phyloP scores from a whole-genome alignment of 1,140 invertebrate genomes.

The Plectus sambesii region DNA sequence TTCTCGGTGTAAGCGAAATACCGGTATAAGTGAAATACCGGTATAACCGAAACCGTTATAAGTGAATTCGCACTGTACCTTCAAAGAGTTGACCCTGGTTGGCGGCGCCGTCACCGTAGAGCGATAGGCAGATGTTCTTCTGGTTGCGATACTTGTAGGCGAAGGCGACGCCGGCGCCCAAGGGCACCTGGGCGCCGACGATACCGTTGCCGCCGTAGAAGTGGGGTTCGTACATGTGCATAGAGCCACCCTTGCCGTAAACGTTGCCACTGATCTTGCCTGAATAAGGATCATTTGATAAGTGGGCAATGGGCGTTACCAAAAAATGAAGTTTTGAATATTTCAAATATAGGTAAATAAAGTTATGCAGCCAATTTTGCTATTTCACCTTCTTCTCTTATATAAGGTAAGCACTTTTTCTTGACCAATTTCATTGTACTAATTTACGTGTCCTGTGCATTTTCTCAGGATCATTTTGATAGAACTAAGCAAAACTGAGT shows the following conservation, averaged over 20 bases:
- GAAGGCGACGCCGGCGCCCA: slow-evolving; percentile 83
- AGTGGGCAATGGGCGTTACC: too few relatives aligned
- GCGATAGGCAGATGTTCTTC: slow-evolving; percentile 65
- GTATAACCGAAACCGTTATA: too few relatives aligned
- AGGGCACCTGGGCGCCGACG: slow-evolving; percentile 88
- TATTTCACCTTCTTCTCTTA: too few relatives aligned
- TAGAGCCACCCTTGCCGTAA: slow-evolving; percentile 71
- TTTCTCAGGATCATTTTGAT: too few relatives aligned
- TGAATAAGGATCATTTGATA: too few relatives aligned
- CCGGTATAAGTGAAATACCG: too few relatives aligned
- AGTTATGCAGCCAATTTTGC: too few relatives aligned
- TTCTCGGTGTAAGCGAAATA: too few relatives aligned
- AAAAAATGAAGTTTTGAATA: slow-evolving; percentile 1
- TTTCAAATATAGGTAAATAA: too few relatives aligned
- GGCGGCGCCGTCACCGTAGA: slow-evolving; percentile 94
- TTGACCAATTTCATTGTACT: not conserved
- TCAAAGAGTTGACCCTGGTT: slow-evolving; percentile 66
- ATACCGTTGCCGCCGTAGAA: slow-evolving; percentile 98
- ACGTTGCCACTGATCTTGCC: slow-evolving; percentile 67
- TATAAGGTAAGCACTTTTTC: not conserved
- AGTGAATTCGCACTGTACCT: too few relatives aligned
- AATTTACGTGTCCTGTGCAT: too few relatives aligned
- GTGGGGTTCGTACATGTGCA: slow-evolving; percentile 60
- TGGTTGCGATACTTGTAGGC: slow-evolving; percentile 74
- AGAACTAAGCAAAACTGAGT: too few relatives aligned